Conservation (phyloP, 2,888 invertebrate genomes). For the Macrostomum cliftonense region DNA sequence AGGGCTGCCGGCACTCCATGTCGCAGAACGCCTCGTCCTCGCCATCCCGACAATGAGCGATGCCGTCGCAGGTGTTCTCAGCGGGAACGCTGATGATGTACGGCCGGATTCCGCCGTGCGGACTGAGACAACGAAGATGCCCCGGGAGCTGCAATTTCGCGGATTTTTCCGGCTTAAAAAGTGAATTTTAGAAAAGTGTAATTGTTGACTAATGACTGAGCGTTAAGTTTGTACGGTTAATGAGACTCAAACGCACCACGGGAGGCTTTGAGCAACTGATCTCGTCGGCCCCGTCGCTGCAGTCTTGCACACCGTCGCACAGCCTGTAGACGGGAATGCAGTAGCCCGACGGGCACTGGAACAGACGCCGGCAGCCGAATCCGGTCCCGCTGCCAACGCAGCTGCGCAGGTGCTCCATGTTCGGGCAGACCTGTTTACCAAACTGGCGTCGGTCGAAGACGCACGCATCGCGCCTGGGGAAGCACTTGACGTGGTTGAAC, state of each 20-base stretch:
- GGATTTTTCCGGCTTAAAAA: too few relatives aligned
- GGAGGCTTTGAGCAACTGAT: background rate
- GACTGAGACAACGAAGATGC: slow-evolving; percentile 2
- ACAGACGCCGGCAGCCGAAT: background rate
- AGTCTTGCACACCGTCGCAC: slow-evolving; percentile 6
- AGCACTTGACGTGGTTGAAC: slow-evolving; percentile 1
- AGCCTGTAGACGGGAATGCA: slow-evolving; percentile 5
- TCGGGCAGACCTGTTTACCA: slow-evolving; percentile 3
- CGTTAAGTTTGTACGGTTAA: too few relatives aligned
- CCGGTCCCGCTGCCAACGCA: background rate
- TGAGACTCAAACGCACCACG: background rate
- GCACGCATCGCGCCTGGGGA: slow-evolving; percentile 1
- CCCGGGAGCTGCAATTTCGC: background rate
- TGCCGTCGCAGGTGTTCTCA: slow-evolving; percentile 2
- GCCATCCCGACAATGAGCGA: slow-evolving; percentile 2
- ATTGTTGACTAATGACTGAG: too few relatives aligned
- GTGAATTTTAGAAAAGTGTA: too few relatives aligned
- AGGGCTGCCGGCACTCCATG: too few relatives aligned
- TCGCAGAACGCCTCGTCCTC: slow-evolving; percentile 8
- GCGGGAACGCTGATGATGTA: too few relatives aligned
- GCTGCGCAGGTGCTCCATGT: slow-evolving; percentile 5
- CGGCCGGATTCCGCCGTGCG: background rate
- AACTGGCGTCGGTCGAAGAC: background rate
- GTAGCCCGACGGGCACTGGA: slow-evolving; percentile 5
- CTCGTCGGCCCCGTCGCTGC: slow-evolving; percentile 9